phyloP scores from a whole-genome alignment of 2,797 vertebrate genomes.

The Phrynocephalus guinanensis region DNA sequence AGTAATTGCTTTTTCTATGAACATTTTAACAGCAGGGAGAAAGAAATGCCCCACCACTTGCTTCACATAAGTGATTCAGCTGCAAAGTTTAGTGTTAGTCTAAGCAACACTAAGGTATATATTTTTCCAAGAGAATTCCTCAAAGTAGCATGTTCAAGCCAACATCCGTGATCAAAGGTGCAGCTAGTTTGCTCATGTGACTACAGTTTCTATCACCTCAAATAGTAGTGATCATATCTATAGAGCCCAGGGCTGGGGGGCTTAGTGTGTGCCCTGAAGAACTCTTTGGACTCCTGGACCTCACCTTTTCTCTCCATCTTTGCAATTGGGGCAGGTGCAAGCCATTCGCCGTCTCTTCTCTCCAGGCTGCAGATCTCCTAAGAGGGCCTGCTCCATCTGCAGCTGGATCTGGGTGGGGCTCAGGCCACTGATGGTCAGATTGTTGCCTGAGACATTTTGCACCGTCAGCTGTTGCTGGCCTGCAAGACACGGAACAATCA shows the following conservation, averaged over 20 bases:
- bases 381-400: constrained; percentile 92
- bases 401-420: constrained; percentile 86
- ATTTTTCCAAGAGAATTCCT: not conserved
- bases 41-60: not conserved
- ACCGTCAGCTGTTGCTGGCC: constrained; percentile 97
- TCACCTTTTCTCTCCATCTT: constrained; percentile 95
- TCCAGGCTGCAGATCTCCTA: constrained; percentile 89
- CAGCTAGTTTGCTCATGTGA: not conserved
- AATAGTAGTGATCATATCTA: not conserved
- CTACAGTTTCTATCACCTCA: not conserved
- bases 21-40: not conserved
- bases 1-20: not conserved
- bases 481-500: constrained; percentile 59
- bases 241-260: not conserved
- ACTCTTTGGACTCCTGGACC: fast-evolving
- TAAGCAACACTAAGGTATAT: not conserved
- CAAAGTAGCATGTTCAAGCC: not conserved
- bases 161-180: not conserved
- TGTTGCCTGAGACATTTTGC: constrained; percentile 90
- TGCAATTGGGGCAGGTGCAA: constrained; percentile 98
- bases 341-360: constrained; percentile 96
- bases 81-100: not conserved
- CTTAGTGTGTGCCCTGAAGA: not conserved
- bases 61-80: too few relatives aligned
- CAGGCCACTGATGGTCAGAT: constrained; percentile 89